These are phyloP conservation scores for Zaprionus ghesquierei DNA, from an alignment of 1,140 invertebrate species.

Conservation along the genomic window DNA sequence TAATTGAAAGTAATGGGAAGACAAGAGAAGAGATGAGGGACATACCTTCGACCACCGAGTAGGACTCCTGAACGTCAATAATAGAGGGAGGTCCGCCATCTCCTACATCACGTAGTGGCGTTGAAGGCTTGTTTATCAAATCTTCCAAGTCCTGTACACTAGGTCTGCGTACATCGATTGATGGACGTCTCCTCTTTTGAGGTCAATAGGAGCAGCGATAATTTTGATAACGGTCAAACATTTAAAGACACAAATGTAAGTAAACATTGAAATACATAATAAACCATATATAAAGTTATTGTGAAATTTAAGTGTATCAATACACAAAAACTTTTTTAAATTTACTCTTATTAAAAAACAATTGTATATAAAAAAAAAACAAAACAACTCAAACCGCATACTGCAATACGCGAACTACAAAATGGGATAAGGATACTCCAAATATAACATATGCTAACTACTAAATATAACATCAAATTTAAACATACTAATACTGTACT, in stretches of 20 bases:
- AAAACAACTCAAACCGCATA: conserved; percentile 43
- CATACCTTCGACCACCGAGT: conserved; percentile 95
- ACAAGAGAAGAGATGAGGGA: neutral
- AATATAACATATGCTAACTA: neutral
- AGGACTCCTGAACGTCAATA: conserved; percentile 94
- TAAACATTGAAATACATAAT: conserved; percentile 4
- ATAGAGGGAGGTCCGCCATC: conserved; percentile 92
- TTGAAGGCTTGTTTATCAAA: conserved; percentile 94
- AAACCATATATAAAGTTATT: neutral
- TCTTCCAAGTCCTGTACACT: conserved; percentile 95
- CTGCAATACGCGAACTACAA: conserved; percentile 11
- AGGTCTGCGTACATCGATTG: conserved; percentile 91
- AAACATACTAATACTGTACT: neutral
- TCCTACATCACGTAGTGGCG: conserved; percentile 90
- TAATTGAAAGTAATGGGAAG: neutral
- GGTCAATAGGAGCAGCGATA: conserved; percentile 8
- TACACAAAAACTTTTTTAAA: conserved; percentile 1
- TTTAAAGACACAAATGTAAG: conserved; percentile 12
- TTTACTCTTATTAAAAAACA: conserved; percentile 21
- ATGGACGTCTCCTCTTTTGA: conserved; percentile 91
- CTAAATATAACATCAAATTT: neutral
- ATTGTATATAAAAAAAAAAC: conserved; percentile 37
- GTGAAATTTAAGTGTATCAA: neutral
- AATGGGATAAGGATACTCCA: conserved; percentile 5
- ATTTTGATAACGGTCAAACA: conserved; percentile 24